Conservation (phyloP, 2,888 invertebrate genomes). For the Lampropteryx suffumata region DNA sequence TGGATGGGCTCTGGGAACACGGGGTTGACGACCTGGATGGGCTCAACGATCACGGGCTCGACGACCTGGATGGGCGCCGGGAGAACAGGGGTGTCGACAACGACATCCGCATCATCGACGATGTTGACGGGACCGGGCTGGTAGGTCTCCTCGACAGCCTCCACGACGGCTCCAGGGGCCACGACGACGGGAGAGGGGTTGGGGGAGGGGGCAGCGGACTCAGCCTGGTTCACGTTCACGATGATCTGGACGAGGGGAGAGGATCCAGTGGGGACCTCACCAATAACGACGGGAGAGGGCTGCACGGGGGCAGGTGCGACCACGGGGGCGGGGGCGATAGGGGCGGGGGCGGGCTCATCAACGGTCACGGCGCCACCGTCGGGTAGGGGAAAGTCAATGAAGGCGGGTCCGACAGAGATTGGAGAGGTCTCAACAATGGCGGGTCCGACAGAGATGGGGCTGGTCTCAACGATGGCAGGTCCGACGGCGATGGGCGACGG, state of each 20-base stretch:
- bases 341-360: no score
- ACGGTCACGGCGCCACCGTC: no score
- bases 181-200: conserved; percentile 12
- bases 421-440: no score
- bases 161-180: conserved; percentile 20
- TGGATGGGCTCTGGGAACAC: conserved; percentile 20
- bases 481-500: conserved; percentile 21
- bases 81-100: neutral
- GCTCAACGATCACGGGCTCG: conserved; percentile 20
- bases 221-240: conserved; percentile 38
- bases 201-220: conserved; percentile 18
- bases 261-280: conserved; percentile 25
- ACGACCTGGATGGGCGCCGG: conserved; percentile 1
- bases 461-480: conserved; percentile 27
- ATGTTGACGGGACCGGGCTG: conserved; percentile 17
- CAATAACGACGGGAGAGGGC: conserved; percentile 27
- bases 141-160: neutral
- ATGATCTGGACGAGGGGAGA: conserved; percentile 45
- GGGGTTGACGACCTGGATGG: conserved; percentile 17
- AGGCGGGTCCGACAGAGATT: no score
- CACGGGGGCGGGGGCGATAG: no score
- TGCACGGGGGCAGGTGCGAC: conserved; percentile 17
- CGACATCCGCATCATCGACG: conserved; percentile 23
- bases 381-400: conserved; percentile 30
- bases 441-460: conserved; percentile 35